These are phyloP conservation scores for Kryphioiulus occultus DNA, from an alignment of 2,888 invertebrate species.

Conservation along the genomic window DNA sequence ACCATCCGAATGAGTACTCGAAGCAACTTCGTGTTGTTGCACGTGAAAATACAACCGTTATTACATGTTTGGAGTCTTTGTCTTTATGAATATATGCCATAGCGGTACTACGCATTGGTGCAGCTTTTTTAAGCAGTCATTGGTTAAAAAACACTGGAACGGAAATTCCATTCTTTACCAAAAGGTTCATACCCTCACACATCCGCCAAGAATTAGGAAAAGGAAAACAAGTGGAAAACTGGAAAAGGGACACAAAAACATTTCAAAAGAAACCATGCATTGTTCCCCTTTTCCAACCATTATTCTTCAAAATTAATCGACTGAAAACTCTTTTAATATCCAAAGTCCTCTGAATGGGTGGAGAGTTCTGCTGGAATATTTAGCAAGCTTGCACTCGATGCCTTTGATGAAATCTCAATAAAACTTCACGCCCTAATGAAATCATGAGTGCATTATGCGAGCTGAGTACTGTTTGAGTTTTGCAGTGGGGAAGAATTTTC, in stretches of 20 bases:
- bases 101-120: background rate
- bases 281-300: background rate
- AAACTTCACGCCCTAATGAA: background rate
- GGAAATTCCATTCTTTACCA: background rate
- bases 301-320: conserved; percentile 3
- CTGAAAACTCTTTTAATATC: background rate
- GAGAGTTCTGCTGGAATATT: background rate
- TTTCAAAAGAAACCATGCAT: background rate
- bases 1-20: too few relatives aligned
- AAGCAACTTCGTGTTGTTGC: too few relatives aligned
- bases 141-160: background rate
- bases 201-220: background rate
- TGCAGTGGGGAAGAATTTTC: background rate
- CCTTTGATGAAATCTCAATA: background rate
- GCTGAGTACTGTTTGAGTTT: background rate
- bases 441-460: background rate
- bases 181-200: background rate
- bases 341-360: background rate
- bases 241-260: background rate
- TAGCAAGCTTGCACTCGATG: background rate
- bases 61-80: background rate
- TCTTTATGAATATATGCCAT: background rate
- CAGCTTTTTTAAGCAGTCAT: background rate
- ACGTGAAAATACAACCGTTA: background rate
- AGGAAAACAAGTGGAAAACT: background rate